Evolutionary conservation across 2,888 invertebrate genomes (phyloP).

Genomic region (Troglohyphantes excavatus): DNA sequence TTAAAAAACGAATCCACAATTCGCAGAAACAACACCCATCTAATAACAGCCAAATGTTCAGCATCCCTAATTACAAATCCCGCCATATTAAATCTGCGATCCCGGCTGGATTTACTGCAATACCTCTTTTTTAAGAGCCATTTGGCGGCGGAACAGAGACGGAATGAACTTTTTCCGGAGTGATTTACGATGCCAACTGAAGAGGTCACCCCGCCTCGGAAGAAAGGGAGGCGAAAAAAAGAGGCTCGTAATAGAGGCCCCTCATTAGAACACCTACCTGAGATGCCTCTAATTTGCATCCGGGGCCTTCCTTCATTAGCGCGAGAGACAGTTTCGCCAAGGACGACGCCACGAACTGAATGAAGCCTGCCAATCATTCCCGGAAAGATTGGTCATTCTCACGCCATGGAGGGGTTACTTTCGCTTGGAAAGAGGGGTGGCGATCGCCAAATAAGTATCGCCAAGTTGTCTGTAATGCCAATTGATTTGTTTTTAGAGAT

Average conservation of each 20-base stretch:
- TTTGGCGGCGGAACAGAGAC: constrained; percentile 45
- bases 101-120: constrained; percentile 4
- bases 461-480: not conserved
- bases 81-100: too few species aligned
- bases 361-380: constrained; percentile 76
- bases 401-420: constrained; percentile 35
- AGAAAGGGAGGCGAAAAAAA: constrained; percentile 12
- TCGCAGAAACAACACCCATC: constrained; percentile 10
- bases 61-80: too few species aligned
- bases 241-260: constrained; percentile 33
- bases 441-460: not conserved
- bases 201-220: constrained; percentile 65
- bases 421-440: not conserved
- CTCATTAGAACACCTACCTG: constrained; percentile 78
- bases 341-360: constrained; percentile 68
- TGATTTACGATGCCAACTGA: constrained; percentile 73
- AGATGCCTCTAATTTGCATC: constrained; percentile 75
- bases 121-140: constrained; percentile 14
- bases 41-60: not conserved
- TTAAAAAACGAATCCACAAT: constrained; percentile 2
- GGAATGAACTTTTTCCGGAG: constrained; percentile 58
- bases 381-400: constrained; percentile 74
- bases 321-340: constrained; percentile 55
- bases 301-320: constrained; percentile 61
- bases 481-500: not conserved